Conservation (phyloP, 1,140 invertebrate genomes). For the Drosophila tristis region DNA sequence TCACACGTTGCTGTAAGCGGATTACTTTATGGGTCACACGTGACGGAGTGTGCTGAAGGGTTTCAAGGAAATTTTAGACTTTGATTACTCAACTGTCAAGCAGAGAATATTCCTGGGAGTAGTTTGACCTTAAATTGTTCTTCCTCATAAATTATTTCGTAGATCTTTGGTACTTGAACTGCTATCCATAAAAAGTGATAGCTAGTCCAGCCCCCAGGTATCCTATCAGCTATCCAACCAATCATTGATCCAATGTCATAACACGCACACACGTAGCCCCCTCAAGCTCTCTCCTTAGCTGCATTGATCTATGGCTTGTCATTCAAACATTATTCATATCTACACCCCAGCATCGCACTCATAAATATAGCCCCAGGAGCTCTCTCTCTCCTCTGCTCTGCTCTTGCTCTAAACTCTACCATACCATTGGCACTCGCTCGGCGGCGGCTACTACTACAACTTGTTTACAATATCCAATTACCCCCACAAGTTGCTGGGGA, state of each 20-base stretch:
- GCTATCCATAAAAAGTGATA: too few species aligned
- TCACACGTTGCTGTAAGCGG: constrained; percentile 23
- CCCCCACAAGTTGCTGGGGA: constrained; percentile 30
- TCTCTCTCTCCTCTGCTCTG: neutral
- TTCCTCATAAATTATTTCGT: too few species aligned
- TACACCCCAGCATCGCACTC: constrained; percentile 53
- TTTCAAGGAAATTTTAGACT: constrained; percentile 21
- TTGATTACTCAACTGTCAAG: constrained; percentile 6
- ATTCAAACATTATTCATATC: constrained; percentile 65
- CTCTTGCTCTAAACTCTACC: neutral
- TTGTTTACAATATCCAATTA: constrained; percentile 81
- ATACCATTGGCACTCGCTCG: constrained; percentile 26
- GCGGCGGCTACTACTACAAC: constrained; percentile 48
- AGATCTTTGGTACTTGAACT: too few species aligned
- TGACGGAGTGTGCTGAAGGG: constrained; percentile 24
- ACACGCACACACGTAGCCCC: neutral
- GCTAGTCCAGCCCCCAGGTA: neutral
- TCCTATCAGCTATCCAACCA: neutral
- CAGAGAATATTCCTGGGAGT: neutral
- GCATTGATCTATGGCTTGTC: constrained; percentile 56
- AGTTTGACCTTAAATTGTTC: too few species aligned
- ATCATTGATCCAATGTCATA: constrained; percentile 28
- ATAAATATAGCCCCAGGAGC: constrained; percentile 45
- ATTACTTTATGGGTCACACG: constrained; percentile 57
- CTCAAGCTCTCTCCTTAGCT: neutral